phyloP scores from a whole-genome alignment of 2,888 invertebrate species.

The Monopis laevigella region DNA sequence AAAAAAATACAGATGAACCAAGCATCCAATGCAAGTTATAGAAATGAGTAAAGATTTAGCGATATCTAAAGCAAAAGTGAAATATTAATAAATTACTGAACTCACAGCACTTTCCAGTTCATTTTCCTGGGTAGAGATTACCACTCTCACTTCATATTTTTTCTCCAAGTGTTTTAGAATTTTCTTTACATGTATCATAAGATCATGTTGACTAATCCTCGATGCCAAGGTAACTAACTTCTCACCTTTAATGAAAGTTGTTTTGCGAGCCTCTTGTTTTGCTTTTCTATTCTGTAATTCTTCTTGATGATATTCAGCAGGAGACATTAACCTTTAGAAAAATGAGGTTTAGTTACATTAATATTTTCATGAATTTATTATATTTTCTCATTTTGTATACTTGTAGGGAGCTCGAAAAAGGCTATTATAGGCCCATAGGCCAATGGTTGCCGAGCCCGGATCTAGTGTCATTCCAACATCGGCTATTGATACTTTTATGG shows the following conservation, averaged over 20 bases:
- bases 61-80: slow-evolving; percentile 53
- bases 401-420: no score
- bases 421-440: no score
- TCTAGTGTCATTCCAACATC: no score
- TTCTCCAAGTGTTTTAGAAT: slow-evolving; percentile 74
- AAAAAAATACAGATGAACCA: no score
- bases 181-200: slow-evolving; percentile 70
- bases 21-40: no score
- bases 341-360: no score
- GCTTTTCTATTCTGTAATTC: slow-evolving; percentile 64
- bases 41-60: no score
- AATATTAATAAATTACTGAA: not conserved
- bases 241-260: slow-evolving; percentile 61
- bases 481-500: no score
- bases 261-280: slow-evolving; percentile 47
- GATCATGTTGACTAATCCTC: slow-evolving; percentile 73
- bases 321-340: slow-evolving; percentile 67
- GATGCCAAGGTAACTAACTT: slow-evolving; percentile 71
- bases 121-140: slow-evolving; percentile 59
- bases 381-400: no score
- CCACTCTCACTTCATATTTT: slow-evolving; percentile 70
- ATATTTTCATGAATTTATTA: no score
- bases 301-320: slow-evolving; percentile 70
- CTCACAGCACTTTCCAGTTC: slow-evolving; percentile 29
- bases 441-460: no score